A percentile compares a stretch with the other conserved stretches of the same genome.
phyloP scores from a whole-genome alignment of 2,797 vertebrate genomes.

The Sitta carolinensis region DNA sequence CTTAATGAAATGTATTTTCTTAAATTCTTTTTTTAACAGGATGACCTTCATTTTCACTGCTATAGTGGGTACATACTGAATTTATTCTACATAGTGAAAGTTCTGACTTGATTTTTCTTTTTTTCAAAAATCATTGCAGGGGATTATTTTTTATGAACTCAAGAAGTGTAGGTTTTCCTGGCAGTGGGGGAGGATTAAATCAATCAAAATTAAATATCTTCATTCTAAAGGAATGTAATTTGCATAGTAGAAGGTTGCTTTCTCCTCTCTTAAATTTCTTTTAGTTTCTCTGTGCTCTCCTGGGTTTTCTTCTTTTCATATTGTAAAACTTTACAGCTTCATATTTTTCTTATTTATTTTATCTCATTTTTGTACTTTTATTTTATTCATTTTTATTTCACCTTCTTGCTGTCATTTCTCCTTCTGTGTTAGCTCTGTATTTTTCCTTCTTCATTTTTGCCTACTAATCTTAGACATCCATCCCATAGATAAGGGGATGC shows the following conservation, averaged over 20 bases:
- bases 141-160: neutral
- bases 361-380: neutral
- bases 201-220: conserved; percentile 46
- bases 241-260: neutral
- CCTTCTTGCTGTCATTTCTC: neutral
- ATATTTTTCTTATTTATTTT: neutral
- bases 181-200: conserved; percentile 3
- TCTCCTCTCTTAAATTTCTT: neutral
- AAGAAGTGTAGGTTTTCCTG: conserved; percentile 11
- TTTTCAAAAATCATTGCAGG: neutral
- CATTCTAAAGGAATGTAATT: conserved; percentile 24
- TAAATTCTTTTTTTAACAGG: neutral
- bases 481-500: neutral
- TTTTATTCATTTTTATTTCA: neutral
- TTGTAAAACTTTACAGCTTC: neutral
- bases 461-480: neutral
- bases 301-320: neutral
- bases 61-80: neutral
- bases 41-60: neutral
- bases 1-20: neutral
- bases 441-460: neutral
- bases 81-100: neutral
- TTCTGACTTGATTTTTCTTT: conserved; percentile 16
- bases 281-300: neutral
- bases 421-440: neutral